Evolutionary conservation across 2,797 vertebrate genomes (phyloP).

Genomic region (Naso thynnoides): DNA sequence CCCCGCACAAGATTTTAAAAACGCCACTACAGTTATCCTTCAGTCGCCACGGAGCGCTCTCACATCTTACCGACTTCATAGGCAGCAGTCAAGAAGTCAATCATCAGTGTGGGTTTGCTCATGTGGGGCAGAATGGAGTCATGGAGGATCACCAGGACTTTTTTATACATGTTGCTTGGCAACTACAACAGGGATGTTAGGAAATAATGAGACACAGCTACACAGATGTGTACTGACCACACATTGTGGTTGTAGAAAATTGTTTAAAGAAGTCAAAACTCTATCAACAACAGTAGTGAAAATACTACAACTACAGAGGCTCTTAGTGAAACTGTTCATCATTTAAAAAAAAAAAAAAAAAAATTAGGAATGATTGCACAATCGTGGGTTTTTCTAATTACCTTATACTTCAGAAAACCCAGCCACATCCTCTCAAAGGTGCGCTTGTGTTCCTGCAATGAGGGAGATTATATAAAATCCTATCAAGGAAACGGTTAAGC

Average conservation of each 20-base stretch:
- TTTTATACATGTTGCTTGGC: slow-evolving; percentile 92
- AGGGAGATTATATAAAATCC: slow-evolving; percentile 8
- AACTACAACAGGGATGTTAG: slow-evolving; percentile 80
- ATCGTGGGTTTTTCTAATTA: slow-evolving; percentile 51
- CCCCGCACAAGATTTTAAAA: background rate
- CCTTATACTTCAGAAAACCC: slow-evolving; percentile 92
- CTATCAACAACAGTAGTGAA: no score
- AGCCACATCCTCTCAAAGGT: slow-evolving; percentile 94
- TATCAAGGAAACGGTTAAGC: background rate
- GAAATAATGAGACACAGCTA: background rate
- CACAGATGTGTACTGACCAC: background rate
- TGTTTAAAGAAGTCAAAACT: background rate
- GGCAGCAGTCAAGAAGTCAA: slow-evolving; percentile 94
- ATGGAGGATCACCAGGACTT: slow-evolving; percentile 92
- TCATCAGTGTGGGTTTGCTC: slow-evolving; percentile 94
- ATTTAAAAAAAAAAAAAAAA: background rate
- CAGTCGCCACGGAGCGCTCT: background rate
- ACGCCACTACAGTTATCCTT: background rate
- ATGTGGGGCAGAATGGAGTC: slow-evolving; percentile 94
- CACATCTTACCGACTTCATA: slow-evolving; percentile 90
- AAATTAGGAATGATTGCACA: background rate
- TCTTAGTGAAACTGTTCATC: background rate
- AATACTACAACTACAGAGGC: no score
- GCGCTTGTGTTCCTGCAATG: slow-evolving; percentile 90
- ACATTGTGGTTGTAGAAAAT: background rate